phyloP scores from a whole-genome alignment of 2,797 vertebrate genomes.

The Artibeus jamaicensis region DNA sequence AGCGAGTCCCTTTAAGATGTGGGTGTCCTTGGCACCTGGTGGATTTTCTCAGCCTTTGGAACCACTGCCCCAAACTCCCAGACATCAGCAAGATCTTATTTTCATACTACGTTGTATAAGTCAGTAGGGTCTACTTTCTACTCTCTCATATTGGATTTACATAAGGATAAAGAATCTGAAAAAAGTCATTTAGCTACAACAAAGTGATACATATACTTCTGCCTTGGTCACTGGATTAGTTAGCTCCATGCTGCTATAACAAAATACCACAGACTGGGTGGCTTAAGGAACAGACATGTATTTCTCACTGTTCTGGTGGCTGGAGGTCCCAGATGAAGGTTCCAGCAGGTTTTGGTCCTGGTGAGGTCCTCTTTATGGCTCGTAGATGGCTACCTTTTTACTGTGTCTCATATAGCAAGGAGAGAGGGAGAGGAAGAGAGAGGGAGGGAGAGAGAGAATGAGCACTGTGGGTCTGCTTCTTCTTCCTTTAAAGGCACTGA shows the following conservation, averaged over 20 bases:
- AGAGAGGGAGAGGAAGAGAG: not conserved
- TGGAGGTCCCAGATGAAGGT: not conserved
- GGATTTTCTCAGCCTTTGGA: not conserved
- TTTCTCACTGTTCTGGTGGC: not conserved
- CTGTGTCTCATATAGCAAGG: not conserved
- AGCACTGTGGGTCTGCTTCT: fast-evolving
- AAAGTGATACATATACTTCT: not conserved
- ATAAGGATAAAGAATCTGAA: not conserved
- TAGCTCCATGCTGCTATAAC: not conserved
- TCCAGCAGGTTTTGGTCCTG: not conserved
- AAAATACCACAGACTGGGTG: not conserved
- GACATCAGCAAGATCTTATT: not conserved
- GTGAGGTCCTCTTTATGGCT: not conserved
- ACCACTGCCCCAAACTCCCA: not conserved
- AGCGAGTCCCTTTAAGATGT: not conserved
- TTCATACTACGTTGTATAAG: not conserved
- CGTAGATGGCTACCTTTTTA: not conserved
- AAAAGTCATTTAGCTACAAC: not conserved
- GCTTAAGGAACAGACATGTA: not conserved
- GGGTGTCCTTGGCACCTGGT: not conserved
- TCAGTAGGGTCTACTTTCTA: not conserved
- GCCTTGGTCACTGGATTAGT: not conserved
- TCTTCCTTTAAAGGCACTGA: not conserved
- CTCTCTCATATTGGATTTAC: not conserved
- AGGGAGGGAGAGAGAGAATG: not conserved